phyloP scores from a whole-genome alignment of 2,888 invertebrate species.

The Willowsia nigromaculata region DNA sequence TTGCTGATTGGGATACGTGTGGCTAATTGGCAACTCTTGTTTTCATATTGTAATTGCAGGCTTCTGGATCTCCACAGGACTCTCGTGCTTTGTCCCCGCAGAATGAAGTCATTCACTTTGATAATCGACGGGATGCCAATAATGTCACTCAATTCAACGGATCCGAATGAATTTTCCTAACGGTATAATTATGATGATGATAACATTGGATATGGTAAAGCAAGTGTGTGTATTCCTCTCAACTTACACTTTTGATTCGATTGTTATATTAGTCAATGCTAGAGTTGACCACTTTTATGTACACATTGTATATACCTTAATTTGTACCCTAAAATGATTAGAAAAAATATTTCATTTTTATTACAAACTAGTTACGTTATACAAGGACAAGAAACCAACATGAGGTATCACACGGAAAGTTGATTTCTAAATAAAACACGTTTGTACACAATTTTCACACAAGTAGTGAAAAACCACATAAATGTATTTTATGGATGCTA shows the following conservation, averaged over 20 bases:
- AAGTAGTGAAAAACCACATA: not conserved
- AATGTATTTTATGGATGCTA: not conserved
- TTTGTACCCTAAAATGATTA: not conserved
- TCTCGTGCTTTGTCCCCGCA: not conserved
- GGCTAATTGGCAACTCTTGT: too few species aligned
- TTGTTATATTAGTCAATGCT: too few species aligned
- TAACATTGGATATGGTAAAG: too few species aligned
- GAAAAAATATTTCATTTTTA: not conserved
- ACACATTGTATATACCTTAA: too few species aligned
- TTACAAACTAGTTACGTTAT: not conserved
- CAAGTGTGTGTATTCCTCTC: too few species aligned
- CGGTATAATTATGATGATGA: too few species aligned
- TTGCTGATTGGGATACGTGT: too few species aligned
- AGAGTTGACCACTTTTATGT: too few species aligned
- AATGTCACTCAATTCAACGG: not conserved
- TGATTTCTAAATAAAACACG: not conserved
- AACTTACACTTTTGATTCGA: too few species aligned
- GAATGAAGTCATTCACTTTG: not conserved
- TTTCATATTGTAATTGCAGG: too few species aligned
- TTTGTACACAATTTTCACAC: not conserved
- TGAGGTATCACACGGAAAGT: not conserved
- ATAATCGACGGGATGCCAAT: not conserved
- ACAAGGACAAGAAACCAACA: too few species aligned
- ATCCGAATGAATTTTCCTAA: not conserved
- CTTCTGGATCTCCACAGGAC: slow-evolving; percentile 32